phyloP scores from a whole-genome alignment of 35 echinoderm and acorn worm genomes.

The Diadema setosum region DNA sequence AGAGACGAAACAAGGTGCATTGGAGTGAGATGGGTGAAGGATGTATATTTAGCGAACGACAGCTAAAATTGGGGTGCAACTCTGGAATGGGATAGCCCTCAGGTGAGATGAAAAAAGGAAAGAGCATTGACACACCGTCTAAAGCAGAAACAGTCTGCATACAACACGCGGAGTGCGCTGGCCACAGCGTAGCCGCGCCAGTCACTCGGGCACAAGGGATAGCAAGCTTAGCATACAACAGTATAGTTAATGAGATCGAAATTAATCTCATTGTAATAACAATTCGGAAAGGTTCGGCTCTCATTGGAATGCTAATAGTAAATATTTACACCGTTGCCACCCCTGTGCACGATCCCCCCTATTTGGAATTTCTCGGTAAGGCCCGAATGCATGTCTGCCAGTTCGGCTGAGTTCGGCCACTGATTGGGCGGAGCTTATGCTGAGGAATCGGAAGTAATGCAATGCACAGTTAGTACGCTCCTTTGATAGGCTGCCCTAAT shows the following conservation, averaged over 20 bases:
- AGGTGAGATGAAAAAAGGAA: background rate
- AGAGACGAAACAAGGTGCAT: too few relatives aligned
- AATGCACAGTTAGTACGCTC: background rate
- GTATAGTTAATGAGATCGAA: conserved; percentile 15
- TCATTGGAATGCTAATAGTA: conserved; percentile 11
- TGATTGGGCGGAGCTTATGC: background rate
- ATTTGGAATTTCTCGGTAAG: conserved; percentile 5
- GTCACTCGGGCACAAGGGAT: background rate
- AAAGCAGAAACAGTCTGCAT: background rate
- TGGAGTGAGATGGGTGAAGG: too few relatives aligned
- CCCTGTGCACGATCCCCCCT: background rate
- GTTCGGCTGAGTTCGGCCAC: conserved; percentile 12
- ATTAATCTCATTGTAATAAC: conserved; percentile 33
- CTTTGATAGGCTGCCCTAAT: background rate
- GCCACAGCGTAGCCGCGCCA: background rate
- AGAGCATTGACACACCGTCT: background rate
- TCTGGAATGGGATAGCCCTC: background rate
- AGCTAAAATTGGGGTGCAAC: background rate
- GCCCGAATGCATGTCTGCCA: background rate
- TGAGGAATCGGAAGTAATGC: conserved; percentile 4
- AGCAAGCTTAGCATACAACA: background rate
- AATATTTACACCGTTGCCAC: conserved; percentile 31
- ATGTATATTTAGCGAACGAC: background rate
- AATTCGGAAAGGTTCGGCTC: conserved; percentile 27
- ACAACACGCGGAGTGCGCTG: background rate